Conservation (phyloP, 2,797 vertebrate genomes). For the Xiphorhynchus erythropygius region DNA sequence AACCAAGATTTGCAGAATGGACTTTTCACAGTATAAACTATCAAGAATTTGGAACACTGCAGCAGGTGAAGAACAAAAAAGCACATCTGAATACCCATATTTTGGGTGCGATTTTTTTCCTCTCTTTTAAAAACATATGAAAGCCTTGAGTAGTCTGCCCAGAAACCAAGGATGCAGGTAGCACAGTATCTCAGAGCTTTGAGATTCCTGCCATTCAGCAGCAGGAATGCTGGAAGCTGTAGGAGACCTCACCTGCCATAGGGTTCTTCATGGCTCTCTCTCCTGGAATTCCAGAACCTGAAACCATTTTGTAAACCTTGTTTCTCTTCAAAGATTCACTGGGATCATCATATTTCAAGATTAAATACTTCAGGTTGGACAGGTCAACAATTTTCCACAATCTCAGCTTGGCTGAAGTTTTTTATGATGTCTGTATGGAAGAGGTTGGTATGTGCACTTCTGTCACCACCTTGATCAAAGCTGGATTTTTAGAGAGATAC, state of each 20-base stretch:
- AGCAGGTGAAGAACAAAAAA: not conserved
- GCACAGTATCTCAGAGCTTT: not conserved
- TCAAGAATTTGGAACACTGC: not conserved
- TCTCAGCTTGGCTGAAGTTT: not conserved
- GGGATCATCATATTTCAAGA: not conserved
- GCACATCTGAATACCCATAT: not conserved
- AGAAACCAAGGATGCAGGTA: not conserved
- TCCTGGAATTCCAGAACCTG: not conserved
- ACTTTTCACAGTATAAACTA: not conserved
- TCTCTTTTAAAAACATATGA: not conserved
- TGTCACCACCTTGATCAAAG: not conserved
- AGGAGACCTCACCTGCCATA: not conserved
- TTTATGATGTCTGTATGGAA: not conserved
- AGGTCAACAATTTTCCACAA: not conserved
- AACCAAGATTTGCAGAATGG: not conserved
- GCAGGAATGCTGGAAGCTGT: not conserved
- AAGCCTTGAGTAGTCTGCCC: not conserved
- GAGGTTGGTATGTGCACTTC: not conserved
- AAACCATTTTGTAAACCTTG: not conserved
- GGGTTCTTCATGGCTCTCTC: not conserved
- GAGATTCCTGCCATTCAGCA: not conserved
- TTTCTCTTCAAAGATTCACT: not conserved
- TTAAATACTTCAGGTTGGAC: not conserved
- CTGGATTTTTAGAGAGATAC: not conserved
- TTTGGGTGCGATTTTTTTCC: not conserved